Evolutionary conservation across 2,797 vertebrate species (phyloP), one percentile per base, ranked within the genome.

Genomic region (Oceanodroma leucorhoa): DNA sequence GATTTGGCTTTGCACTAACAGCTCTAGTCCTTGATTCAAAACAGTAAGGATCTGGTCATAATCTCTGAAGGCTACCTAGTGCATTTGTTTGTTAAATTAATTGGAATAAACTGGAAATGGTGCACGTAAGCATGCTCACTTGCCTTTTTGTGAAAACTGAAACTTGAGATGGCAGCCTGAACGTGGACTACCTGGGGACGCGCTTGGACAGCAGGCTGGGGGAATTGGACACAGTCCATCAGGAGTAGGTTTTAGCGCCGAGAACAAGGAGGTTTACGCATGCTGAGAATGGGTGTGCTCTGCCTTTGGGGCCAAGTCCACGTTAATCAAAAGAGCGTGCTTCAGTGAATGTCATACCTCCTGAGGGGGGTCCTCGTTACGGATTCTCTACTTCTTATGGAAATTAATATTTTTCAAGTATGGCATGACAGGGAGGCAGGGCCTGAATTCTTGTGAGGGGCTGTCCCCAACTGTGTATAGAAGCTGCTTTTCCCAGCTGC

Each of bases 351-450:
- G 4, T 54, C 38, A 29, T 58, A 24, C 20, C 48, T 87, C n/a
- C 72, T 7, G 0, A 55, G 40, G 10, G 10, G 5, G 2, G 4
- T 55, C 23, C 30, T 80, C 0, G 0, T 36, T 50, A 46, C 1
- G 1, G 45, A 77, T 58, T 73, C 30, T 73, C 60, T 53, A 5
- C 34, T 73, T 77, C 34, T 40, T n/a, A 16, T 34, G n/a, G 41
- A 34, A 60, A 69, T 38, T 26, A 64, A 1, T 34, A 22, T 64
- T 92, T 87, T 38, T 75, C 0, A 43, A 87, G 23, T 23, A 5
- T 10, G 41, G 6, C 11, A 3, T 26, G 24, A 8, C 12, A 71
- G 46, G 46, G 36, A 55, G 48, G 32, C 55, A 34, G 48, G 40
- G 21, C 18, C 32, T 57, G 70, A 53, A 23, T 40, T 79, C 21